Base-by-base conservation (phyloP, 2,888 invertebrate genomes). In the Corbicula japonica region DNA sequence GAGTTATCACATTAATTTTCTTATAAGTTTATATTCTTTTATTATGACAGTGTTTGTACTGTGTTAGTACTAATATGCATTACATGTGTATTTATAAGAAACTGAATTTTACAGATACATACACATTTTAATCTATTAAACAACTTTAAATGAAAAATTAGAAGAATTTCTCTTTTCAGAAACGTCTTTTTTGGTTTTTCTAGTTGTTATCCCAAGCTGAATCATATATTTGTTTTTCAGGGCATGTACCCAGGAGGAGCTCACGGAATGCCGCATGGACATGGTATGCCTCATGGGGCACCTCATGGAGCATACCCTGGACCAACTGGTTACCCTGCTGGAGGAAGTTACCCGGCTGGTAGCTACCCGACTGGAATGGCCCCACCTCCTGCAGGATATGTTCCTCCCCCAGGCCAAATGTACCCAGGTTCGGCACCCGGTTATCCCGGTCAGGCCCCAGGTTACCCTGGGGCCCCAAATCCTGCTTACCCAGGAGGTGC, bases 241-340 rank as follows among this genome's bases (percentile, higher is more conserved):
- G 83, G 81, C 10, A 79, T 79, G 76, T 76, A 76, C 38, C 78
- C 78, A 28, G 63, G 71, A n/a, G 76, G 76, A 56, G 34, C 65
- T 26, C 52, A 58, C 15, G 32, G 68, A 8, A 23, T 34, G 48
- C 54, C 75, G 41, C 46, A 68, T 56, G 66, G 65, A 23, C 78
- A 73, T 65, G 81, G 71, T 21, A 50, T 58, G 41, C 74, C 62
- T n/a, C 62, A 79, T 58, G 76, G 73, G n/a, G 71, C 62, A 18
- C 80, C 72, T 28, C 56, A 38, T 23, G 73, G 73, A 44, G 70
- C 30, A 2, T 81, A 81, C 65, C 81, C 81, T 32, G 77, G 69
- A 4, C 71, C 62, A 28, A 65, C 73, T 32, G 60, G 52, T 46
- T 72, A 63, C 62, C 80, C 76, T 3, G 60, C 73, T 30, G 56